Percentiles rank a stretch among this genome's conserved stretches.
Evolutionary conservation across 2,888 invertebrate genomes (phyloP).

Genomic region (Ichneumoninae sp.): DNA sequence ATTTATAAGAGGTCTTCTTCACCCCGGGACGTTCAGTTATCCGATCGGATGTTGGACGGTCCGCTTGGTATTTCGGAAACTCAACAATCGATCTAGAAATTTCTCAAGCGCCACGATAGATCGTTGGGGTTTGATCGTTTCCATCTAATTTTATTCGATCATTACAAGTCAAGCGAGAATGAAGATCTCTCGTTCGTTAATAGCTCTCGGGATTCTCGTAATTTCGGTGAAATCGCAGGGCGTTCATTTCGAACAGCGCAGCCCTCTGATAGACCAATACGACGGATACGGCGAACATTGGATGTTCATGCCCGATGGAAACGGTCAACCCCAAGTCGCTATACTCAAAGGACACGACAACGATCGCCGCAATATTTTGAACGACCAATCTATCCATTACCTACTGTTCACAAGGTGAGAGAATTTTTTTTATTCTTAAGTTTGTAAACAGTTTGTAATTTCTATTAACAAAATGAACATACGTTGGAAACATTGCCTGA

Average conservation of each 20-base stretch:
- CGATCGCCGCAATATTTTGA: constrained; percentile 73
- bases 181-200: constrained; percentile 6
- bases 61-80: constrained; percentile 1
- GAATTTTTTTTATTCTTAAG: background rate
- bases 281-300: constrained; percentile 83
- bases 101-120: constrained; percentile 23
- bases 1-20: constrained; percentile 73
- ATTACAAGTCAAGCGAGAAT: constrained; percentile 22
- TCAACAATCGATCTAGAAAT: constrained; percentile 20
- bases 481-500: background rate
- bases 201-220: constrained; percentile 32
- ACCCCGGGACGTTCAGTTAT: constrained; percentile 54
- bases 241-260: constrained; percentile 63
- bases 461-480: constrained; percentile 10
- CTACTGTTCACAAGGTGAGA: constrained; percentile 80
- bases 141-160: background rate
- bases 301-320: constrained; percentile 84
- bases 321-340: constrained; percentile 82
- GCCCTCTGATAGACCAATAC: constrained; percentile 78
- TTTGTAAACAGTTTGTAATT: constrained; percentile 5
- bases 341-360: constrained; percentile 77
- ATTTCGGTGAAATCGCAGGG: constrained; percentile 19
- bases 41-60: constrained; percentile 42
- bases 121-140: background rate
- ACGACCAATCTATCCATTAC: constrained; percentile 75